These are phyloP conservation scores for Sinohyriopsis cumingii DNA, from an alignment of 2,888 invertebrate species.

Conservation along the genomic window DNA sequence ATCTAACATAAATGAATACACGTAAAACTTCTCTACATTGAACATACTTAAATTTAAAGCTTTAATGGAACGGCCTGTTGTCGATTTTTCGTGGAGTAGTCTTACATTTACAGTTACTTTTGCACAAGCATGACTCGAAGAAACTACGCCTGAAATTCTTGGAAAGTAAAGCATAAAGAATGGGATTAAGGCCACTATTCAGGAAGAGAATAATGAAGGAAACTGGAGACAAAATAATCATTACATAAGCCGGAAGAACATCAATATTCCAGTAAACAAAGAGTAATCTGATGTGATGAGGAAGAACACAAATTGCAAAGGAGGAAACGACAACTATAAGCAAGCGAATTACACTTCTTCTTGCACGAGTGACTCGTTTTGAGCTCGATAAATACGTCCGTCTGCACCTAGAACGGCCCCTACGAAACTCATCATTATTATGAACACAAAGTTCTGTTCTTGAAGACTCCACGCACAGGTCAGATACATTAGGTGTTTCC, in stretches of 20 bases:
- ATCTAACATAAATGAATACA: no score
- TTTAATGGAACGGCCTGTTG: no score
- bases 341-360: constrained; percentile 90
- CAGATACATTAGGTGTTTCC: no score
- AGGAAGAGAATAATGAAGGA: constrained; percentile 90
- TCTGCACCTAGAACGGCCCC: neutral
- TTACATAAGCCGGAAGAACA: constrained; percentile 67
- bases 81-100: no score
- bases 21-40: no score
- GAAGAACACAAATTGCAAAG: constrained; percentile 91
- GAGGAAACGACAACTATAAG: constrained; percentile 90
- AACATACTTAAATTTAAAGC: no score
- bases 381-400: constrained; percentile 16
- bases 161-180: constrained; percentile 90
- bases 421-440: neutral
- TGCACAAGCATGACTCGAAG: constrained; percentile 79
- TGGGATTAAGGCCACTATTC: constrained; percentile 92
- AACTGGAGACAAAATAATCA: constrained; percentile 80
- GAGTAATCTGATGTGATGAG: constrained; percentile 83
- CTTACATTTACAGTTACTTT: no score
- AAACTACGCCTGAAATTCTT: constrained; percentile 89
- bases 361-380: constrained; percentile 77
- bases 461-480: neutral
- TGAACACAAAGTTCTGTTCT: neutral
- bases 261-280: constrained; percentile 86